Evolutionary conservation across 2,888 invertebrate species (phyloP).

Genomic region (Agrochola circellaris): DNA sequence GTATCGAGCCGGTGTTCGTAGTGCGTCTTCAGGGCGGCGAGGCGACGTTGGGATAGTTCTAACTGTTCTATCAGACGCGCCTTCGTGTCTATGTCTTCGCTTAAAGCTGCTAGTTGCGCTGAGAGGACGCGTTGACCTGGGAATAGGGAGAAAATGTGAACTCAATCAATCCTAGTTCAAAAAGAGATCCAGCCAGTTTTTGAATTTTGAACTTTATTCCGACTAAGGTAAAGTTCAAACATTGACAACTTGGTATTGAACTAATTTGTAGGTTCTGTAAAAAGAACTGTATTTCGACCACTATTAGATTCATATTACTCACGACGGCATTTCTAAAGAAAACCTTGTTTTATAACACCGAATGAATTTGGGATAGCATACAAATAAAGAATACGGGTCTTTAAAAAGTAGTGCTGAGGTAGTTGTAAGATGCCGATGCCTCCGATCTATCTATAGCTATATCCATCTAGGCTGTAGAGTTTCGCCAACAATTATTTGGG

Average conservation of each 20-base stretch:
- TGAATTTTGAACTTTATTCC: background rate
- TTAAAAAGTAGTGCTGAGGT: background rate
- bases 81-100: constrained; percentile 98
- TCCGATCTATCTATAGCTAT: too few relatives aligned
- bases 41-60: constrained; percentile 96
- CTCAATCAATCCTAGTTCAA: background rate
- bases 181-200: background rate
- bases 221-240: background rate
- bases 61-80: constrained; percentile 98
- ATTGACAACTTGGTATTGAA: background rate
- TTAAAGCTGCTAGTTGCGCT: constrained; percentile 96
- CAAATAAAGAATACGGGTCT: background rate
- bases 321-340: background rate
- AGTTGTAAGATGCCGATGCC: too few relatives aligned
- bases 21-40: constrained; percentile 96
- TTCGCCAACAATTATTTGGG: background rate
- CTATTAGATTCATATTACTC: background rate
- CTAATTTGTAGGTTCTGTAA: background rate
- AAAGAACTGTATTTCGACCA: background rate
- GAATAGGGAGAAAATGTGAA: background rate
- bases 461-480: background rate
- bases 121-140: constrained; percentile 91
- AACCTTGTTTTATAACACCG: background rate
- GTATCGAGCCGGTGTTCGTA: constrained; percentile 98
- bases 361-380: background rate